A percentile compares a stretch with the other conserved stretches of the same genome.
Conservation (phyloP, 2,888 invertebrate genomes). For the Leptura quadrifasciata region DNA sequence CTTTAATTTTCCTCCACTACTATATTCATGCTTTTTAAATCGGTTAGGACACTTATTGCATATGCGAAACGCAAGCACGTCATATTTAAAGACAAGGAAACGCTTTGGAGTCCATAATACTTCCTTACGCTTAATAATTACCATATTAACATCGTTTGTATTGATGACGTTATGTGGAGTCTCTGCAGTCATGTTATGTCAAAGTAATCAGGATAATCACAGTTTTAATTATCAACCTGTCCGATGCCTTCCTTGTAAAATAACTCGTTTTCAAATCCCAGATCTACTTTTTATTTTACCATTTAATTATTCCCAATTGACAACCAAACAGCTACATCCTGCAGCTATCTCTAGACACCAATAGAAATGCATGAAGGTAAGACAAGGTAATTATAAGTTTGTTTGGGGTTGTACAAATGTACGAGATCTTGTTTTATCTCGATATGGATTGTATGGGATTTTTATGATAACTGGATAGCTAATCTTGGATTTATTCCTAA, state of each 20-base stretch:
- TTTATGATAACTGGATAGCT: too few species aligned
- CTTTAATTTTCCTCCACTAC: too few species aligned
- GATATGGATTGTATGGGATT: too few species aligned
- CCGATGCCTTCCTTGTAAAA: constrained; percentile 38
- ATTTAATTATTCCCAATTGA: constrained; percentile 21
- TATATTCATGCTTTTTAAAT: too few species aligned
- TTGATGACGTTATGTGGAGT: constrained; percentile 36
- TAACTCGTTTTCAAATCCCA: constrained; percentile 23
- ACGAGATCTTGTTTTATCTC: too few species aligned
- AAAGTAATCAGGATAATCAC: constrained; percentile 53
- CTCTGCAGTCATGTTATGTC: constrained; percentile 54
- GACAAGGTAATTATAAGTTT: too few species aligned
- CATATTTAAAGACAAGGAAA: not conserved
- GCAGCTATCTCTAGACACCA: constrained; percentile 23
- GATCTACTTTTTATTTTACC: constrained; percentile 21
- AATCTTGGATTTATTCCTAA: too few species aligned
- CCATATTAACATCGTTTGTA: constrained; percentile 27
- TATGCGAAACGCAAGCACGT: constrained; percentile 2
- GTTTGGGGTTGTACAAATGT: too few species aligned
- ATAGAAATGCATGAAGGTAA: constrained; percentile 27
- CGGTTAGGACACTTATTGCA: too few species aligned
- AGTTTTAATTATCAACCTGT: constrained; percentile 51
- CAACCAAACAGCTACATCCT: constrained; percentile 13
- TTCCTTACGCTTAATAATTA: constrained; percentile 14
- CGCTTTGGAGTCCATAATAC: not conserved